Conservation (phyloP, 2,113 vertebrate species). For the Oryzias curvinotus region DNA sequence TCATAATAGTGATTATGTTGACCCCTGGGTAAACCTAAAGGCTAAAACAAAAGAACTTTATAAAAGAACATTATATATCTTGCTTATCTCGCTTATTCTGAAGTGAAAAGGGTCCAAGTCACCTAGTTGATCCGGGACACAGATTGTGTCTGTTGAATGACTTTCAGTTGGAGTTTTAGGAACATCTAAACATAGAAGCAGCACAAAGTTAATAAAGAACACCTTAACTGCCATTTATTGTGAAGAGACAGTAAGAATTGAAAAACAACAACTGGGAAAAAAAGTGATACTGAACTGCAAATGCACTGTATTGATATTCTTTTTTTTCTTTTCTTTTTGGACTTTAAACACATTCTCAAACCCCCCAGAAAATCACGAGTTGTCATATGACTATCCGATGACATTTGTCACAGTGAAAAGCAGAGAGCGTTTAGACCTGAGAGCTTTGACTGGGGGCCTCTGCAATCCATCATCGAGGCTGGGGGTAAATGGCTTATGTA, state of each 20-base stretch:
- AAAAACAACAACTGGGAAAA: not conserved
- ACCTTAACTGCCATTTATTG: too few relatives aligned
- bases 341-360: constrained; percentile 60
- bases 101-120: too few relatives aligned
- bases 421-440: constrained; percentile 51
- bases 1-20: constrained; percentile 24
- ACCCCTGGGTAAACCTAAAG: constrained; percentile 8
- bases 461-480: constrained; percentile 71
- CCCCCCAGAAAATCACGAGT: constrained; percentile 49
- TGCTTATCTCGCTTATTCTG: not conserved
- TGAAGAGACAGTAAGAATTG: too few relatives aligned
- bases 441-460: constrained; percentile 61
- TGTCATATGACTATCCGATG: constrained; percentile 56
- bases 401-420: constrained; percentile 70
- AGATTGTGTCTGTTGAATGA: too few relatives aligned
- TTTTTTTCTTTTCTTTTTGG: constrained; percentile 16
- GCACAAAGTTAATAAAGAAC: too few relatives aligned
- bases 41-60: not conserved
- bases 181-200: too few relatives aligned
- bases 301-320: not conserved
- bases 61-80: not conserved
- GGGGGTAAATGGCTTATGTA: constrained; percentile 79
- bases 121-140: too few relatives aligned
- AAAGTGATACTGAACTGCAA: too few relatives aligned
- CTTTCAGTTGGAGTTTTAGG: too few relatives aligned